phyloP scores from a whole-genome alignment of 2,797 vertebrate genomes.

The Spinus olivaceus region DNA sequence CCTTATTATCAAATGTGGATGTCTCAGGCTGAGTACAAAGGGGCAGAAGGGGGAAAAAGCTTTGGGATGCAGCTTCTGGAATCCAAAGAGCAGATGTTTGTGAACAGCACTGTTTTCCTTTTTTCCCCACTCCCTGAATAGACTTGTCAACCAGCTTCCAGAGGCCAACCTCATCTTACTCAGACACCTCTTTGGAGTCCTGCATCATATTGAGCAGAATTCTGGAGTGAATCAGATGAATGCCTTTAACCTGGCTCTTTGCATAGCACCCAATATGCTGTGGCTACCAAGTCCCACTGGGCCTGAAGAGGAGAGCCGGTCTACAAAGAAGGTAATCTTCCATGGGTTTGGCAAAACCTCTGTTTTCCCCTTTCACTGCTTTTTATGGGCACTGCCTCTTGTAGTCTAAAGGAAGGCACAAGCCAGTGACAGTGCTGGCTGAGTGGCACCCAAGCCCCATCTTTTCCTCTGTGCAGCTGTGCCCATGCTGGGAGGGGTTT shows the following conservation, averaged over 20 bases:
- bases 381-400: not conserved
- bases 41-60: not conserved
- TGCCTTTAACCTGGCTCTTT: conserved; percentile 79
- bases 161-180: conserved; percentile 76
- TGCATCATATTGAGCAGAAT: conserved; percentile 76
- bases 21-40: not conserved
- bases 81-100: not conserved
- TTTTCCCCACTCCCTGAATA: not conserved
- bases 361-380: not conserved
- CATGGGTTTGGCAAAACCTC: not conserved
- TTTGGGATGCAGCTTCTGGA: not conserved
- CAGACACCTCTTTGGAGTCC: conserved; percentile 77
- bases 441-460: not conserved
- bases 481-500: not conserved
- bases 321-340: conserved; percentile 73
- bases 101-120: not conserved
- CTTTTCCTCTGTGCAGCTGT: not conserved
- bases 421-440: not conserved
- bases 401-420: not conserved
- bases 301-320: conserved; percentile 77
- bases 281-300: conserved; percentile 72
- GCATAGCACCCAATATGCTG: conserved; percentile 82
- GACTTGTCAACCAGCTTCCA: conserved; percentile 75
- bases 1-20: not conserved
- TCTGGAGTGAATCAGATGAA: conserved; percentile 80